Conservation (phyloP, 2,888 invertebrate species). For the Amphipyra berbera region DNA sequence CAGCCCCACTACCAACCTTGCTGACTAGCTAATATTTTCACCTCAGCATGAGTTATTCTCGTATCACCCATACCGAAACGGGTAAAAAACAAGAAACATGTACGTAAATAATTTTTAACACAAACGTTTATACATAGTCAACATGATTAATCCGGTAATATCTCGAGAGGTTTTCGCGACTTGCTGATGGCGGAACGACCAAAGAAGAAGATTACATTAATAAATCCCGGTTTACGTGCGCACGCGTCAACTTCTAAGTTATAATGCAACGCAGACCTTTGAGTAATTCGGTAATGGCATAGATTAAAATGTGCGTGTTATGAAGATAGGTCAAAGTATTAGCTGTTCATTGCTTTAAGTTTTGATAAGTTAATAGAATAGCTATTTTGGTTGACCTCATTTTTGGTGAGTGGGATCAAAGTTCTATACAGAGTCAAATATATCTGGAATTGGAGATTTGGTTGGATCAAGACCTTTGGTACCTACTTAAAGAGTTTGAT, state of each 20-base stretch:
- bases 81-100: background rate
- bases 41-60: no score
- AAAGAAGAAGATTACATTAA: conserved; percentile 57
- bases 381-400: no score
- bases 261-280: conserved; percentile 70
- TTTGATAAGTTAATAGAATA: background rate
- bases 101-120: background rate
- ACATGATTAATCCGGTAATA: conserved; percentile 19
- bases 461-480: no score
- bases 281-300: conserved; percentile 63
- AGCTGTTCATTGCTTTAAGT: background rate
- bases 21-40: no score
- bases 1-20: no score
- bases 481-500: no score
- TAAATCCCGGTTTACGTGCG: conserved; percentile 64
- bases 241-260: conserved; percentile 68
- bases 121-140: no score
- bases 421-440: no score
- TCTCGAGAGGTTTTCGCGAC: conserved; percentile 13
- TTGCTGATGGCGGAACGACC: conserved; percentile 23
- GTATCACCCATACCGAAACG: no score
- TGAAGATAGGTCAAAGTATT: conserved; percentile 16
- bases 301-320: conserved; percentile 40
- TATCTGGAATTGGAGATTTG: no score
- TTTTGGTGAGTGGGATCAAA: no score